Evolutionary conservation across 2,888 invertebrate species (phyloP), one percentile per base, ranked within the genome.

Genomic region (Venustoraphidia nigricollis): DNA sequence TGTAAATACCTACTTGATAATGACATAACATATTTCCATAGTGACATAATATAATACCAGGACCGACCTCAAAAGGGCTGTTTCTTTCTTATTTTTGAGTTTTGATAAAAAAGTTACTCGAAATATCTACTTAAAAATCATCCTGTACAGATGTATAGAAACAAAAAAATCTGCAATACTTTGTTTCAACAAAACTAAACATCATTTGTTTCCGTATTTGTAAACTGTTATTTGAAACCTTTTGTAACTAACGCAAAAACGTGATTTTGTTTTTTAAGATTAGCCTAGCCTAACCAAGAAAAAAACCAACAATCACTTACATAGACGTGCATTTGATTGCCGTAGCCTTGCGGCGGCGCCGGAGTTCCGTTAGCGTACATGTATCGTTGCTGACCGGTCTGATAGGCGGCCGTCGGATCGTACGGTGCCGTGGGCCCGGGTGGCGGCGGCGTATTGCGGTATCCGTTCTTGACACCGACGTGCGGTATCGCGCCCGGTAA

Each of bases 381-480:
- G 62, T 76, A 79, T 56, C 80, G 72, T 62, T 79, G 79, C 54
- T 77, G 79, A 46, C 77, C 71, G 55, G 72, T 66, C 51, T 69
- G 67, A 59, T 68, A 71, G 36, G 66, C 62, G 47, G 62, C 63
- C 45, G 56, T 56, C 41, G 77, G 77, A 64, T 79, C 79, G 57
- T 72, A 78, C 45, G 77, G 74, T 44, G 68, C 64, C 13, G 66
- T 59, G 47, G 77, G 69, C 1, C 27, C 27, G 50, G 70, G 67
- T 53, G 71, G 72, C 53, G 76, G 74, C 55, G 77, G 74, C 49
- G 78, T 74, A 50, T 76, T 73, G 58, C 79, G 71, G 60, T 73
- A 81, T 50, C 82, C 82, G 65, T 83, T 83, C 62, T 81, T 83
- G 49, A 78, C 68, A 58, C 66, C 62, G 51, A 65, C 64, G 52